Evolutionary conservation across 2,797 vertebrate species (phyloP).

Genomic region (Argyrosomus regius): DNA sequence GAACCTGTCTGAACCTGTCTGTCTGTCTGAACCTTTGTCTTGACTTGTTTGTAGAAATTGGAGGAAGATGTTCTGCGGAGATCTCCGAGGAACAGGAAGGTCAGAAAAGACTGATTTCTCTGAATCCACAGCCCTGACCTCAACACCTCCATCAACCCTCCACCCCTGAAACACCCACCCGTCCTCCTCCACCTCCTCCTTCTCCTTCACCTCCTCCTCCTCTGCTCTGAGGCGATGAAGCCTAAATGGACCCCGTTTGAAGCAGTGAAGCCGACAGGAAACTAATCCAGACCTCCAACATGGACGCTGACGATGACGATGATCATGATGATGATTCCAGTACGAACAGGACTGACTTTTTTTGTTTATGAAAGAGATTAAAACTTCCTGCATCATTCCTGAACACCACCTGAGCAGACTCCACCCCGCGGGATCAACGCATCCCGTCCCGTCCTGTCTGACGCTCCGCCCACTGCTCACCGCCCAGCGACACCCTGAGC

Average conservation of each 20-base stretch:
- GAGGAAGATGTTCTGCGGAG: conserved; percentile 94
- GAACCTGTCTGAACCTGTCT: no score
- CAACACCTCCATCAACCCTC: conserved; percentile 6
- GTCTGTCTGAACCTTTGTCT: neutral
- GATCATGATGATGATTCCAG: conserved; percentile 65
- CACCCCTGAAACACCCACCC: neutral
- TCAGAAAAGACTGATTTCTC: conserved; percentile 92
- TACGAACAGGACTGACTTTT: conserved; percentile 68
- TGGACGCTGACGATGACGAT: conserved; percentile 47
- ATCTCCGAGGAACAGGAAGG: conserved; percentile 95
- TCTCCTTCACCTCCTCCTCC: conserved; percentile 18
- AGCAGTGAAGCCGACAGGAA: conserved; percentile 65
- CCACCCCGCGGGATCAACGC: conserved; percentile 24
- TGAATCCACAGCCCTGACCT: conserved; percentile 58
- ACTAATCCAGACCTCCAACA: conserved; percentile 56
- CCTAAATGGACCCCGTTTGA: conserved; percentile 60
- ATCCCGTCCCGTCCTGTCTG: conserved; percentile 24
- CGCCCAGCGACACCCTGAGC: conserved; percentile 23
- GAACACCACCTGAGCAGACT: conserved; percentile 61
- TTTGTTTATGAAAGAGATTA: conserved; percentile 66
- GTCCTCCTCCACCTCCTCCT: neutral
- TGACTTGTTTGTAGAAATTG: conserved; percentile 78
- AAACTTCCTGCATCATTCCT: conserved; percentile 82
- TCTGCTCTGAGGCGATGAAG: conserved; percentile 63
- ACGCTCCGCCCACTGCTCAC: neutral